phyloP scores from a whole-genome alignment of 92 coral and sea anemone genomes.

The Siderastrea siderea region DNA sequence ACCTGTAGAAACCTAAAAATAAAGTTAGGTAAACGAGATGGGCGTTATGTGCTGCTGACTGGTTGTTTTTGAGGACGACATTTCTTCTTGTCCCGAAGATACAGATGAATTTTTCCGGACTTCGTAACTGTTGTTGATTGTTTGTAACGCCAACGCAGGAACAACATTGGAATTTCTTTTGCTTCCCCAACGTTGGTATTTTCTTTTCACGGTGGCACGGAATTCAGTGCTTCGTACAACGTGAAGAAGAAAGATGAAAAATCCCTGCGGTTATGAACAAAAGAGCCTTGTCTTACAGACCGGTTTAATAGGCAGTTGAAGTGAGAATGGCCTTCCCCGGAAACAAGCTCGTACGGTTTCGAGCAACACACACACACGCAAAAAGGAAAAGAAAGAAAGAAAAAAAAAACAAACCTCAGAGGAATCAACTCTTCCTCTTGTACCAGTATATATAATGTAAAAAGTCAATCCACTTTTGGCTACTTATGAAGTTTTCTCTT shows the following conservation, averaged over 20 bases:
- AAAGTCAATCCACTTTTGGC: no score
- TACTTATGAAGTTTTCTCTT: no score
- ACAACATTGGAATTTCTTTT: background rate
- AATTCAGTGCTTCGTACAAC: conserved; percentile 26
- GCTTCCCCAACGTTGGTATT: conserved; percentile 5
- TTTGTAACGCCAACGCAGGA: background rate
- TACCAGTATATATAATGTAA: no score
- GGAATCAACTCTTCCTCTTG: no score
- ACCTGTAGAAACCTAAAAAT: no score
- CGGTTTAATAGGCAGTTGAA: no score
- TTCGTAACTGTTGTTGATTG: background rate
- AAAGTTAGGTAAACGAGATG: background rate
- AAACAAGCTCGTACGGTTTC: no score
- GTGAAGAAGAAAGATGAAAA: conserved; percentile 4
- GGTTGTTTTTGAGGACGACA: background rate
- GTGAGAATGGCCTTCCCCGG: no score
- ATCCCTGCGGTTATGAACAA: background rate
- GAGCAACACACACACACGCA: no score
- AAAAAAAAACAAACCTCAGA: no score
- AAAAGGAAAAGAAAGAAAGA: no score
- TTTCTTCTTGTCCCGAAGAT: background rate
- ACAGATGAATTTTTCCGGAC: background rate
- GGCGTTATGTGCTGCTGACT: background rate
- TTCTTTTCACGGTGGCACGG: conserved; percentile 15
- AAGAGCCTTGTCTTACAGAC: background rate